Evolutionary conservation across 2,113 vertebrate species (phyloP), one percentile per base, ranked within the genome.

Genomic region (Apaloderma vittatum): DNA sequence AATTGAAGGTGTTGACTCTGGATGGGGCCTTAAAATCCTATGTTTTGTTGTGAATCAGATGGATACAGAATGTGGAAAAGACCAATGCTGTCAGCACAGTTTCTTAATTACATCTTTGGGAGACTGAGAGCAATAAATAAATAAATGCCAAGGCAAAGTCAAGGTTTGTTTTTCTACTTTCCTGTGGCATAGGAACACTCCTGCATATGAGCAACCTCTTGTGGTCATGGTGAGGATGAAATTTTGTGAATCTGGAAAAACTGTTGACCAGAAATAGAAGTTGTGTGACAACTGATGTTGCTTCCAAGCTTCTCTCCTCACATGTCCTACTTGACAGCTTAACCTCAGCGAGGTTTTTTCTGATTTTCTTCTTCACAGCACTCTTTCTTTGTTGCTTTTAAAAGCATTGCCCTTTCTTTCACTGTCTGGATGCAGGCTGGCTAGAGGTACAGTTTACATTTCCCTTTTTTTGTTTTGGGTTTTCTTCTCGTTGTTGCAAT

Each of bases 161-260:
- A 89, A 6, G 57, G 55, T 81, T 90, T 95, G 34, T 37, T 95
- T 94, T 88, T 82, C 66, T 92, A 43, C 77, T 82, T 79, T 88
- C 16, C 58, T 82, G 77, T 75, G 58, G 34, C 51, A 49, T 45
- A 57, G 58, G 40, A 94, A 17, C 6, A 2, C 59, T 88, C 36
- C 63, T 77, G 27, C 27, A 9, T 46, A 24, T 52, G 70, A 78
- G 40, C 58, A 90, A 26, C 29, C 11, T 58, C 32, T 71, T 73
- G 46, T 76, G 40, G 43, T 61, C 32, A 37, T 77, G 59, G 2
- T 66, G n/a, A 34, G 36, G 24, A 7, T 87, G n/a, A 48, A 92
- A 86, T 21, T 59, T 67, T 16, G 22, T 61, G 18, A 84, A 15
- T 66, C 22, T 76, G 37, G 30, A 83, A 70, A 52, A 90, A 5